Evolutionary conservation across 2,888 invertebrate species (phyloP), one percentile per base, ranked within the genome.

Genomic region (Leucania comma): DNA sequence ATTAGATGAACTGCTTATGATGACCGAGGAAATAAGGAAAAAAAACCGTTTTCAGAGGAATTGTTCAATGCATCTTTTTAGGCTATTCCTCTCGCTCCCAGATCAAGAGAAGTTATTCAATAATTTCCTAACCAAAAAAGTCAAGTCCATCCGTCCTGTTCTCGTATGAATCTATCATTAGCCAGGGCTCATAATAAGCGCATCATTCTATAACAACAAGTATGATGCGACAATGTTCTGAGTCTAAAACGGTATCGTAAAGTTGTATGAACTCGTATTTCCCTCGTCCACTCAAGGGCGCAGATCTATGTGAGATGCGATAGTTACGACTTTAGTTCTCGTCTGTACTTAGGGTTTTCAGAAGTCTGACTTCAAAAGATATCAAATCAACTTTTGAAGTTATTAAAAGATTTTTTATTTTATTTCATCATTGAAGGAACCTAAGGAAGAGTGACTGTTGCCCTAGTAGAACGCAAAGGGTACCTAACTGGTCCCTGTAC

Each of bases 241-340:
- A 58, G 3, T 68, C 32, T 35, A 48, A 56, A 69, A 80, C 70
- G 54, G 59, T 60, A 72, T 22, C 46, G 38, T 75, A 22, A 58
- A 50, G 51, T 67, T 67, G 54, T 60, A 63, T 78, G 61, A 72
- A 78, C 68, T 56, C 72, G 17, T 56, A 46, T 64, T 57, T 54
- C 66, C 57, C 58, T 64, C 71, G 8, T 51, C 38, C 35, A 53
- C 58, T 70, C 66, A 77, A 75, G 77, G 80, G 78, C 65, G 56
- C 50, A 78, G 85, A 83, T 75, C 12, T 64, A 80, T 58, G 75
- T 75, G 80, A 61, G 74, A 75, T 64, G 70, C 54, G 35, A 58
- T 60, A 64, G 48, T 70, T 68, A 72, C 24, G 26, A 68, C 56
- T 68, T 58, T 20, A 26, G 57, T 50, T 24, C 42, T 46, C 42